phyloP scores from a whole-genome alignment of 1,140 invertebrate genomes.

The Caerostris darwini region DNA sequence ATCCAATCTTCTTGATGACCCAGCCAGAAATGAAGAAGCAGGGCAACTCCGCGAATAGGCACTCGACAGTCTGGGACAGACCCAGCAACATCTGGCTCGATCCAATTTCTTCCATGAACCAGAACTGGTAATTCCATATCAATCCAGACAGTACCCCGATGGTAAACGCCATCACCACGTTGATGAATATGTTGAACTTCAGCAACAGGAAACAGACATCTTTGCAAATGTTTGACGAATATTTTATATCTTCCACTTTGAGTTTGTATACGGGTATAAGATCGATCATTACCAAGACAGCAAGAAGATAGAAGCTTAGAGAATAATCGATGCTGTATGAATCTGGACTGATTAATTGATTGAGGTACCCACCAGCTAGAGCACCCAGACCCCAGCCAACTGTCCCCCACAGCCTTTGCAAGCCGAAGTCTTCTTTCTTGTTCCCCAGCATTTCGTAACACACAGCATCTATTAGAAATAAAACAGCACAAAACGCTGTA shows the following conservation, averaged over 20 bases:
- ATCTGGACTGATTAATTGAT: slow-evolving; percentile 23
- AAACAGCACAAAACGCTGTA: slow-evolving; percentile 21
- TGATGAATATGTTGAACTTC: not conserved
- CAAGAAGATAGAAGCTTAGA: slow-evolving; percentile 29
- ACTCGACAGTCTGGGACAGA: slow-evolving; percentile 83
- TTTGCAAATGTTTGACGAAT: slow-evolving; percentile 59
- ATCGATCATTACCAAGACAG: slow-evolving; percentile 12
- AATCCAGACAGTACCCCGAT: slow-evolving; percentile 92
- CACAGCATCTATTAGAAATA: slow-evolving; percentile 57
- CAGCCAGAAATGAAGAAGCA: slow-evolving; percentile 66
- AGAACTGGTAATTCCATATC: slow-evolving; percentile 91
- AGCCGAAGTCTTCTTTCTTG: slow-evolving; percentile 18
- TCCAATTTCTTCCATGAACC: slow-evolving; percentile 80
- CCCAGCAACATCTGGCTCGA: slow-evolving; percentile 89
- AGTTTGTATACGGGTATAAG: slow-evolving; percentile 48
- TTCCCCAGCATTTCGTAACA: slow-evolving; percentile 57
- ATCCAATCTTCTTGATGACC: slow-evolving; percentile 91
- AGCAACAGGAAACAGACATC: slow-evolving; percentile 24
- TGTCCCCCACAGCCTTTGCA: slow-evolving; percentile 67
- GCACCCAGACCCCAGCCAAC: slow-evolving; percentile 68
- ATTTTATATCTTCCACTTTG: slow-evolving; percentile 23
- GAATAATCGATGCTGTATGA: slow-evolving; percentile 79
- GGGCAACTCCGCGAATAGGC: slow-evolving; percentile 83
- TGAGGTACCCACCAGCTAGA: slow-evolving; percentile 58
- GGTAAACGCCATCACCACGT: slow-evolving; percentile 87